Percentiles rank a stretch among this genome's conserved stretches.
Evolutionary conservation across 2,113 vertebrate genomes (phyloP).

Genomic region (Melanocharis versteri): DNA sequence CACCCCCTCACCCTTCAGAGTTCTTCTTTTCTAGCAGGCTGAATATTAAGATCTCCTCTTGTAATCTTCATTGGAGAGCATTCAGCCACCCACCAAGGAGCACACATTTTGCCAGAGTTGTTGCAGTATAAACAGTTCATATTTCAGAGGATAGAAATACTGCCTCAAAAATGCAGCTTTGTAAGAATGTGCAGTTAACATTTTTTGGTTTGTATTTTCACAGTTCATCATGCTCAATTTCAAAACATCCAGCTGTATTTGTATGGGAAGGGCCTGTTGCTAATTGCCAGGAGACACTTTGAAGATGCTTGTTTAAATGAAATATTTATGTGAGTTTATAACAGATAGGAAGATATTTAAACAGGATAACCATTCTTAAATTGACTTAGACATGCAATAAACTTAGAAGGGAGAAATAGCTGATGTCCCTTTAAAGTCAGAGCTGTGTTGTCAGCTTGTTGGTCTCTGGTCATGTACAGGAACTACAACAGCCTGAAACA

Average conservation of each 20-base stretch:
- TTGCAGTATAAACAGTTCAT: neutral
- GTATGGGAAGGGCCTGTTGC: neutral
- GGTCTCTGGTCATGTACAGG: neutral
- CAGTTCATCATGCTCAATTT: neutral
- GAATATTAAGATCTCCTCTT: neutral
- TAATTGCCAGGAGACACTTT: neutral
- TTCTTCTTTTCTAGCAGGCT: neutral
- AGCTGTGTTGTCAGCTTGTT: neutral
- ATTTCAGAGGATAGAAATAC: neutral
- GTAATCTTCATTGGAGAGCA: neutral
- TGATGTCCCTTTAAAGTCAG: neutral
- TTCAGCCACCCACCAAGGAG: neutral
- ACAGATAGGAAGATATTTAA: slow-evolving; percentile 1
- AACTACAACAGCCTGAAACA: neutral
- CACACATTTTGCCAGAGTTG: neutral
- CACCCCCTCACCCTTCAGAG: neutral
- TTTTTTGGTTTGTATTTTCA: slow-evolving; percentile 6
- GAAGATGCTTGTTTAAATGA: slow-evolving; percentile 17
- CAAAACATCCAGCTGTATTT: slow-evolving; percentile 20
- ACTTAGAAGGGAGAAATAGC: neutral
- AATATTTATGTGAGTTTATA: slow-evolving; percentile 24
- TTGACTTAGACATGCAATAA: neutral
- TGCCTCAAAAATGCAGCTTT: neutral
- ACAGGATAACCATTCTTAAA: neutral
- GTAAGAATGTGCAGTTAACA: neutral